Evolutionary conservation across 2,888 invertebrate genomes (phyloP), one percentile per base, ranked within the genome.

Genomic region (Tipula unca): DNA sequence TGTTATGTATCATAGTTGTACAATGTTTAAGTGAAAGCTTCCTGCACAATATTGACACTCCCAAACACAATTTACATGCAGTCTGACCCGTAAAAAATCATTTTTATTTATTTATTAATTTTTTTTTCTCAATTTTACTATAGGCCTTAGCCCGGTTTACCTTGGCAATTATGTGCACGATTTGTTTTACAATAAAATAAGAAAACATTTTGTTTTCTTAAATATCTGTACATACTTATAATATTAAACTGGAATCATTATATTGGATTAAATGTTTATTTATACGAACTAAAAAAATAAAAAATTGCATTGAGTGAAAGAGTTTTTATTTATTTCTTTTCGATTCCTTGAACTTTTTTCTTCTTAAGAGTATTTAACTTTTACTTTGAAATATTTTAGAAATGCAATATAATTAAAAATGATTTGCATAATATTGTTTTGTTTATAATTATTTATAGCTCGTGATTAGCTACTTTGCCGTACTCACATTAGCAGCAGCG

Each of bases 71-170:
- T 69, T 69, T 25, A 69, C 69, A 69, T 25, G 69, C 8, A 20
- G 69, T 69, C 69, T 69, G 69, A 69, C 69, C 69, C 69, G 69
- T 25, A 69, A 69, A 69, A 54, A 20, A 69, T 69, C 14, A 25
- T 69, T 69, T 48, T 69, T 69, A 13, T 39, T n/a, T n/a, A n/a
- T n/a, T n/a, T n/a, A n/a, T n/a, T n/a, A n/a, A n/a, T n/a, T n/a
- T n/a, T n/a, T n/a, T n/a, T n/a, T n/a, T n/a, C n/a, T n/a, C 48
- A n/a, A 48, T 17, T 69, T 69, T 69, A 69, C 69, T 69, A n/a
- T n/a, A 69, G 69, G 69, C 69, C 69, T 69, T 69, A 69, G 69
- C 69, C 69, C 69, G 69, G 69, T 69, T 69, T 69, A 69, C 69
- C 69, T 69, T 69, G 69, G 69, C 25, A 69, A 69, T 25, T 69